Base-by-base conservation (phyloP, 1,140 invertebrate species). In the Bombyx mandarina region DNA sequence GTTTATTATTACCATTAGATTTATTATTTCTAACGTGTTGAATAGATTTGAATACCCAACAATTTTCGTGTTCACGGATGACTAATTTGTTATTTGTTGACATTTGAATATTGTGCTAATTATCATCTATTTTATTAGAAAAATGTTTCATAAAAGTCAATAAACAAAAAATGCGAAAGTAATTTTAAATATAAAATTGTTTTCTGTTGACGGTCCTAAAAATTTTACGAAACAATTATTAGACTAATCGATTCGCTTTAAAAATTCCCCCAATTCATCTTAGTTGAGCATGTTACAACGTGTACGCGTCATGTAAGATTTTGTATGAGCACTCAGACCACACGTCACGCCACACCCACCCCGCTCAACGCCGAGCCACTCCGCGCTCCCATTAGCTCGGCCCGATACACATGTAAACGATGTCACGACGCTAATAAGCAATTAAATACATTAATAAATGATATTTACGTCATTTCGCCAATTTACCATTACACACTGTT, bases 401-500 rank as follows among this genome's bases (percentile, higher is more conserved):
- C 60, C 71, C 68, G 62, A 66, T 77, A 79, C 75, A 77, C 77
- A 69, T 71, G 77, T 78, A 63, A 77, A 35, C 26, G 26, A 35
- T 63, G 74, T 76, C 67, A 66, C 12, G 53, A 71, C 63, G 77
- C 70, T 82, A 86, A 83, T 83, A 82, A 79, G 67, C 82, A 86
- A 83, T 86, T 86, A 86, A 79, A 81, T 26, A 56, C 45, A 55
- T 54, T 54, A 54, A 35, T 35, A 35, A 35, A 54, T 45, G 69
- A 80, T 79, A 80, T 82, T 80, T 67, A 75, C 72, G 69, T 62
- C 65, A 74, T 79, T 67, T 73, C 8, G 43, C 22, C 73, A 76
- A 82, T 80, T 77, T 73, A 69, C 67, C 62, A 74, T 80, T 76
- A 65, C 78, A 62, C 65, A 67, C 63, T 63, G 65, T 61, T 62